Percentiles rank a stretch among this genome's conserved stretches.
These are phyloP conservation scores for Xenopus borealis DNA, from an alignment of 2,113 vertebrate species.

Conservation along the genomic window DNA sequence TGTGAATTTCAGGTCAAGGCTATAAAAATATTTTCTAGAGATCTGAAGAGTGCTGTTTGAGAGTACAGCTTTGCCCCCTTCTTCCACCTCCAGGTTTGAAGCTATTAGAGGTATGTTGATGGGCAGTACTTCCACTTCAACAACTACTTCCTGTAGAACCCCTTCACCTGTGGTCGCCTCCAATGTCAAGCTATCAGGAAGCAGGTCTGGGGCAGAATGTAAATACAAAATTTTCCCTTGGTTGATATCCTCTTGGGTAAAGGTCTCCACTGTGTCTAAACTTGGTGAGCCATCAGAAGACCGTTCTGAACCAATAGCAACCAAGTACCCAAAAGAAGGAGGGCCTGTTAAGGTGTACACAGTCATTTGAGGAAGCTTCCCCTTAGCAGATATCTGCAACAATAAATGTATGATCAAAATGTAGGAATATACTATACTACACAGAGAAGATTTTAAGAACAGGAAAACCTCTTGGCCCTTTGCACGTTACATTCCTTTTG, in stretches of 20 bases:
- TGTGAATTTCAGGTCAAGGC: slow-evolving; percentile 61
- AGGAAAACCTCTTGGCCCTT: no score
- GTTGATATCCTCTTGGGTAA: slow-evolving; percentile 88
- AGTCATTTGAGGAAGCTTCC: slow-evolving; percentile 77
- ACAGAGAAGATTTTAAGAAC: no score
- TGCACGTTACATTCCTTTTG: no score
- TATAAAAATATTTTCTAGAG: slow-evolving; percentile 69
- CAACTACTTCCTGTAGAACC: slow-evolving; percentile 64
- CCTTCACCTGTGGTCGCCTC: slow-evolving; percentile 74
- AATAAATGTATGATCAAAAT: slow-evolving; percentile 4
- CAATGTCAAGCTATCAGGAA: slow-evolving; percentile 69
- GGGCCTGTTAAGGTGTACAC: slow-evolving; percentile 74
- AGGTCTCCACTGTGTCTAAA: slow-evolving; percentile 77
- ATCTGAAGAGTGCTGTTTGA: slow-evolving; percentile 69
- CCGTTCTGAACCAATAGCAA: slow-evolving; percentile 64
- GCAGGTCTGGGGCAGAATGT: slow-evolving; percentile 68
- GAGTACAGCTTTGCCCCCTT: slow-evolving; percentile 67
- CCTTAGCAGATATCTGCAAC: slow-evolving; percentile 77
- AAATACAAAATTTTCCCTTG: slow-evolving; percentile 75
- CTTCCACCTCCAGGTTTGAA: slow-evolving; percentile 74
- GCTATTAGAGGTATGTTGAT: slow-evolving; percentile 69
- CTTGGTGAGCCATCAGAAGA: slow-evolving; percentile 54
- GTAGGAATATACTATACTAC: no score
- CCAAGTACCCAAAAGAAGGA: slow-evolving; percentile 77
- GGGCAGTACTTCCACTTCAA: slow-evolving; percentile 76